Evolutionary conservation across 2,888 invertebrate species (phyloP).

Genomic region (Clunio marinus): DNA sequence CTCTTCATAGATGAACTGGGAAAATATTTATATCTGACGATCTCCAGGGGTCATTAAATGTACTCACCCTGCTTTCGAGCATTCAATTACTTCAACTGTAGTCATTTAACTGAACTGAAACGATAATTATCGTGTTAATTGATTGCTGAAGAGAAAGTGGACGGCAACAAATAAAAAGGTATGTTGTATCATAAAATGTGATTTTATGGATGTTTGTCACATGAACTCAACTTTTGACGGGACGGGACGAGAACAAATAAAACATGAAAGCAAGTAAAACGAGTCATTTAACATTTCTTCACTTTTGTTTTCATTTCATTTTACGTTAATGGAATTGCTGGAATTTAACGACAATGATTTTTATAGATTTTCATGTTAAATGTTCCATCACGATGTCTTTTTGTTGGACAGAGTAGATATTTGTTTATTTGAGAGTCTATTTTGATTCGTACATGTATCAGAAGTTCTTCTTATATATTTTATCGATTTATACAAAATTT

Average conservation of each 20-base stretch:
- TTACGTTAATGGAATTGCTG: background rate
- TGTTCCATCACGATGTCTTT: slow-evolving; percentile 8
- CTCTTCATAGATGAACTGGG: slow-evolving; percentile 20
- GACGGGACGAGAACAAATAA: too few relatives aligned
- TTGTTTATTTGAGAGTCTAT: background rate
- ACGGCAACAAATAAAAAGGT: background rate
- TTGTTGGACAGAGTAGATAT: too few relatives aligned
- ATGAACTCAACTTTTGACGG: background rate
- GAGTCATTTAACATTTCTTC: slow-evolving; percentile 11
- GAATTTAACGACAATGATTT: background rate
- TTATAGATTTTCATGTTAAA: slow-evolving; percentile 16
- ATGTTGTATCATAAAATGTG: background rate
- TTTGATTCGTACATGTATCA: too few relatives aligned
- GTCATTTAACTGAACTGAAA: slow-evolving; percentile 9
- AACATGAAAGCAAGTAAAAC: background rate
- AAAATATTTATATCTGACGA: slow-evolving; percentile 3
- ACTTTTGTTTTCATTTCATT: background rate
- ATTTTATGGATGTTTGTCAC: slow-evolving; percentile 22
- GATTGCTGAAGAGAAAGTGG: slow-evolving; percentile 10
- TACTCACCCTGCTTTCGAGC: background rate
- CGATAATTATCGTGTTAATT: slow-evolving; percentile 31
- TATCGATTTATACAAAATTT: too few relatives aligned
- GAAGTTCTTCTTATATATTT: too few relatives aligned
- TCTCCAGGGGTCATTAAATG: slow-evolving; percentile 37
- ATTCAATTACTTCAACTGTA: background rate